Evolutionary conservation across 2,113 vertebrate species (phyloP).

Genomic region (Coregonus clupeaformis): DNA sequence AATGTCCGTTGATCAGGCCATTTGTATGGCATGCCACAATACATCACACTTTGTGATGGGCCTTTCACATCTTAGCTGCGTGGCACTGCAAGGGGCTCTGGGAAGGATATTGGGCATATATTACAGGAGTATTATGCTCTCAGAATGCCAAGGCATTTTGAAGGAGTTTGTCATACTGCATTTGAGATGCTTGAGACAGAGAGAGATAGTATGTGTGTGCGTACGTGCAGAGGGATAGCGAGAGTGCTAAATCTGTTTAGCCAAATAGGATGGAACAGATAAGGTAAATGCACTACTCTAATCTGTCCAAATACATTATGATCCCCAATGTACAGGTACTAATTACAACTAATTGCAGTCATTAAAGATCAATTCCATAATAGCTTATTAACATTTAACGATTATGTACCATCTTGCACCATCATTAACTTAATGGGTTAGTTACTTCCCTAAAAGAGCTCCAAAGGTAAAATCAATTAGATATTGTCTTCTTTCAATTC

Average conservation of each 20-base stretch:
- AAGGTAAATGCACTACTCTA: conserved; percentile 42
- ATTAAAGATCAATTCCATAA: conserved; percentile 55
- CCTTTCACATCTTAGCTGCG: conserved; percentile 36
- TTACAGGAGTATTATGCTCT: conserved; percentile 49
- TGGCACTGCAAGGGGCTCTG: conserved; percentile 39
- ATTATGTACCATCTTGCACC: conserved; percentile 41
- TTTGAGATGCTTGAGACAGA: conserved; percentile 42
- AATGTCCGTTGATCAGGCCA: conserved; percentile 31
- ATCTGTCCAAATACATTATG: conserved; percentile 38
- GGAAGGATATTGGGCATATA: conserved; percentile 41
- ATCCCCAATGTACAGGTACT: conserved; percentile 16
- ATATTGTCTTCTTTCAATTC: neutral
- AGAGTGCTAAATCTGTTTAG: neutral
- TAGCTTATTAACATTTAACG: conserved; percentile 46
- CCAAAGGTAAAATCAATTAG: conserved; percentile 26
- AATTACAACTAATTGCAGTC: conserved; percentile 55
- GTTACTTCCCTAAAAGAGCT: conserved; percentile 24
- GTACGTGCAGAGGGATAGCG: neutral
- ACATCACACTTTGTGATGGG: conserved; percentile 45
- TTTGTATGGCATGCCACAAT: conserved; percentile 41
- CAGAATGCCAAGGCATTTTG: conserved; percentile 49
- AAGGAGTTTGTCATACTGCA: conserved; percentile 52
- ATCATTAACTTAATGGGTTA: conserved; percentile 37
- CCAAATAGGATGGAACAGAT: conserved; percentile 14
- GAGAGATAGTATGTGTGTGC: neutral